Percentiles rank a stretch among this genome's conserved stretches.
These are phyloP conservation scores for Melanotaenia pygmaea DNA, from an alignment of 2,797 vertebrate genomes.

Conservation along the genomic window DNA sequence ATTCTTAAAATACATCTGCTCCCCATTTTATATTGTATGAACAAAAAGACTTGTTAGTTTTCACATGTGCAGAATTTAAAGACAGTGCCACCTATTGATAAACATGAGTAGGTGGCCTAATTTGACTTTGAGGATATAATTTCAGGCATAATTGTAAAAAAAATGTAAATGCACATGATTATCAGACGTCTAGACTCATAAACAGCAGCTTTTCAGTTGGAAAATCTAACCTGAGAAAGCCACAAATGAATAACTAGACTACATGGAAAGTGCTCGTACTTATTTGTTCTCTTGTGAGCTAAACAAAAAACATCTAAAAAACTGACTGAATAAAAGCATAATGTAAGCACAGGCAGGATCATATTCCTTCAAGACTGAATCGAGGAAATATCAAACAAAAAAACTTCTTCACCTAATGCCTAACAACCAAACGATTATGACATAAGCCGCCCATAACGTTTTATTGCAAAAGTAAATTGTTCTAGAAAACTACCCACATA, in stretches of 20 bases:
- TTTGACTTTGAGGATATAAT: background rate
- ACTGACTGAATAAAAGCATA: background rate
- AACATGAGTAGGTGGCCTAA: background rate
- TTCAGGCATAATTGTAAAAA: background rate
- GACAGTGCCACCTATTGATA: background rate
- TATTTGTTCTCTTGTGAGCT: background rate
- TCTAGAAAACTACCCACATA: background rate
- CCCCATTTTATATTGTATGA: background rate
- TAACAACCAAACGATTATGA: background rate
- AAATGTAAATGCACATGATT: background rate
- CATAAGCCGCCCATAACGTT: too few relatives aligned
- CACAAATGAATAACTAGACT: background rate
- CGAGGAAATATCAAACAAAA: background rate
- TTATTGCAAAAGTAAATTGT: background rate
- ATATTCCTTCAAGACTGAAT: background rate
- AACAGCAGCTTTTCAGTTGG: slow-evolving; percentile 1
- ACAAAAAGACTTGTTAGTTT: too few relatives aligned
- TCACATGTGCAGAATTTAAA: background rate
- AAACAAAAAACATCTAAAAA: background rate
- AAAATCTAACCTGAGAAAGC: background rate
- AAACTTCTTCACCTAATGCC: background rate
- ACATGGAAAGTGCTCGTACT: too few relatives aligned
- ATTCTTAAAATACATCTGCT: background rate
- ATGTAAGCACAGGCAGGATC: background rate
- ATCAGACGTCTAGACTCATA: background rate